Evolutionary conservation across 2,797 vertebrate species (phyloP).

Genomic region (Schizothorax lantsangensis): DNA sequence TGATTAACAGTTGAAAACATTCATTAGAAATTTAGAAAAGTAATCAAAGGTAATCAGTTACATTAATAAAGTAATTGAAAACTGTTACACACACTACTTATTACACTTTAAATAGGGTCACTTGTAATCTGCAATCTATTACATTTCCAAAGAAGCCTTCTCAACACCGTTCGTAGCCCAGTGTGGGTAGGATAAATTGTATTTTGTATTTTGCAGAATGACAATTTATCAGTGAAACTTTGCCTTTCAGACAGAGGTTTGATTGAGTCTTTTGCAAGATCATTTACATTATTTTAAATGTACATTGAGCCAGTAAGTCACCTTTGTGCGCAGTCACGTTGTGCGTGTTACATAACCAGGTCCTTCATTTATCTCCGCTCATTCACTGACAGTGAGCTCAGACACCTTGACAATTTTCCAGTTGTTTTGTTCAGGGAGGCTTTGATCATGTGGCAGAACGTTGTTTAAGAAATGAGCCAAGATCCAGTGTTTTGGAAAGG

Average conservation of each 20-base stretch:
- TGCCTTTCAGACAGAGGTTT: background rate
- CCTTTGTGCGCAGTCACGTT: conserved; percentile 16
- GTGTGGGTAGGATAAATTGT: background rate
- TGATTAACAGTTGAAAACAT: background rate
- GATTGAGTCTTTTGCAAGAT: conserved; percentile 4
- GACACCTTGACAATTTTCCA: conserved; percentile 42
- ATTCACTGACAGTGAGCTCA: conserved; percentile 30
- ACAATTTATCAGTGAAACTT: background rate
- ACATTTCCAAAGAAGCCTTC: background rate
- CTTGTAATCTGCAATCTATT: background rate
- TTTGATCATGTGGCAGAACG: conserved; percentile 35
- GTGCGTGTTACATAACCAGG: conserved; percentile 9
- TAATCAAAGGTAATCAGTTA: background rate
- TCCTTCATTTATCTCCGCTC: conserved; percentile 1
- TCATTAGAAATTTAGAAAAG: background rate
- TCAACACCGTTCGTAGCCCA: background rate
- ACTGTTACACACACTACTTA: background rate
- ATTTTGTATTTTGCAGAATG: background rate
- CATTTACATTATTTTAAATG: background rate
- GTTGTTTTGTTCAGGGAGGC: conserved; percentile 30
- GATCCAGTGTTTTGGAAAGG: conserved; percentile 40
- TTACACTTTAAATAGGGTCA: background rate
- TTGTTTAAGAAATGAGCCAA: conserved; percentile 31
- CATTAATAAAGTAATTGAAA: background rate
- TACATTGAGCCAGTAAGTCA: background rate